Evolutionary conservation across 1,140 invertebrate species (phyloP), one percentile per base, ranked within the genome.

Genomic region (Euglossa dilemma): DNA sequence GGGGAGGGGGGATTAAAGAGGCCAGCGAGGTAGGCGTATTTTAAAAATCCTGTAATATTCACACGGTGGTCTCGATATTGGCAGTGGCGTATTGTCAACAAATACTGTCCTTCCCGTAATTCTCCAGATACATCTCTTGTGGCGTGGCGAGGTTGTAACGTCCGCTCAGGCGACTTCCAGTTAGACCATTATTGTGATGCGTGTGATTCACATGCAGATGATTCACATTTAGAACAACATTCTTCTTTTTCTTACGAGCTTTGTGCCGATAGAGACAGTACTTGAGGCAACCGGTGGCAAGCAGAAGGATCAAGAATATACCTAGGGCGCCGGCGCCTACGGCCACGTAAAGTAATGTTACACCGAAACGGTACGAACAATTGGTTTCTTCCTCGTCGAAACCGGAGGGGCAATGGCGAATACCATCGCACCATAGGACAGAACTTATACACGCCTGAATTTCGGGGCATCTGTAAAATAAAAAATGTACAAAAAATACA

Each of bases 371-470:
- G 80, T 96, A 96, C 20, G 96, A 96, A 93, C 97, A 97, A 89
- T 97, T 97, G 28, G 93, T 90, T 87, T 96, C 95, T 75, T 96
- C 95, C 91, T 97, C 97, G 91, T 97, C 97, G 90, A 95, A 96
- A 36, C 96, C 97, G 0, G 96, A 97, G 0, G 97, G 97, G 91
- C 97, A 97, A 85, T 97, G 96, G 7, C 94, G 93, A 2, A 95
- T 93, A 0, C 96, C 96, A 90, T 97, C 97, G 91, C 97, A 97
- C 96, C 97, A 97, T 0, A 97, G 92, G 9, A 95, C 94, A 0
- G 96, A 95, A 84, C 95, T 96, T 84, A 97, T 97, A 91, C 97
- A 97, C 2, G 96, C 97, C 45, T 96, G 95, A 23, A 97, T 92
- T 89, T 97, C 96, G 0, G 96, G 96, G 89, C 96, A 97, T 87